phyloP scores from a whole-genome alignment of 2,113 vertebrate species.

The Ailuropoda melanoleuca region DNA sequence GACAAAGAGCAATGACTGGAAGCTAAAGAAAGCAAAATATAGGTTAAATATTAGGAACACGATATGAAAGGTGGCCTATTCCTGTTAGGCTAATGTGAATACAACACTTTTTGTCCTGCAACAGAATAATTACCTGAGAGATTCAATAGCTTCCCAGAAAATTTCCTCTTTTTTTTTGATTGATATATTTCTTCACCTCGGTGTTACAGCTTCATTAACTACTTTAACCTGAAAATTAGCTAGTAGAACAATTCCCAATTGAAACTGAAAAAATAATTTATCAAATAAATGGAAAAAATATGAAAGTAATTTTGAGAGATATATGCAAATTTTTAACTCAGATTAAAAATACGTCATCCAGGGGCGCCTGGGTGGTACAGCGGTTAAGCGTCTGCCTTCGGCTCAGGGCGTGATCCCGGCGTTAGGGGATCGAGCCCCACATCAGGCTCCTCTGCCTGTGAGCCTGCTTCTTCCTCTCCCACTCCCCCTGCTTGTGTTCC shows the following conservation, averaged over 20 bases:
- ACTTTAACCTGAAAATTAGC: slow-evolving; percentile 36
- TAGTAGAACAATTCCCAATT: not conserved
- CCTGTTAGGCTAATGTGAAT: slow-evolving; percentile 6
- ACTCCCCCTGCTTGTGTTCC: no score
- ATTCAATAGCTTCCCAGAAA: not conserved
- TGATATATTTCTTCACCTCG: not conserved
- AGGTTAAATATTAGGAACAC: slow-evolving; percentile 70
- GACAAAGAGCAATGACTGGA: slow-evolving; percentile 72
- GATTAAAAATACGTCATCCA: not conserved
- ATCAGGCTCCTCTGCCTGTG: no score
- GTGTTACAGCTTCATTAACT: not conserved
- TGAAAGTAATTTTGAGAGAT: not conserved
- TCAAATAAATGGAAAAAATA: not conserved
- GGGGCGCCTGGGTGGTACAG: no score
- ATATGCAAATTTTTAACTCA: not conserved
- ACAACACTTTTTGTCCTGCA: not conserved
- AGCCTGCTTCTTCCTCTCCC: no score
- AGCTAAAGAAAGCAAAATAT: slow-evolving; percentile 75
- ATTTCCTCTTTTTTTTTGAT: not conserved
- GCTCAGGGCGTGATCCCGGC: no score
- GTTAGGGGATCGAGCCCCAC: no score
- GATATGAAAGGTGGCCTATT: not conserved
- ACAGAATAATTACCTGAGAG: slow-evolving; percentile 1
- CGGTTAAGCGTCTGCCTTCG: no score
- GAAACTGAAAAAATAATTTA: not conserved